These are phyloP conservation scores for Harpalus rufipes DNA, from an alignment of 2,888 invertebrate genomes.

Conservation along the genomic window DNA sequence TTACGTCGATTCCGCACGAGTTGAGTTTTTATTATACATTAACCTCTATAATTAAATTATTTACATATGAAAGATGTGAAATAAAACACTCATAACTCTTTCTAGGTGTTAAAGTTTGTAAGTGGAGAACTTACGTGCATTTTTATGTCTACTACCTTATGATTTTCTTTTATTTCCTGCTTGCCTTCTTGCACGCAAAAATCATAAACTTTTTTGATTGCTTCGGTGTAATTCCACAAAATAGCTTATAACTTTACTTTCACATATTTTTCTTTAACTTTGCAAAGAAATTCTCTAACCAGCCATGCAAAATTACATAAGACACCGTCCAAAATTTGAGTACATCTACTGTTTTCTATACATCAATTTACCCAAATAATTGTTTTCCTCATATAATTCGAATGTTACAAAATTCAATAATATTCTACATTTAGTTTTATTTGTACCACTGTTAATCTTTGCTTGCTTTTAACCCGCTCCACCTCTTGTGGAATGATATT, in stretches of 20 bases:
- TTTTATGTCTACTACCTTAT: constrained; percentile 27
- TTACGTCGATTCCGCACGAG: constrained; percentile 26
- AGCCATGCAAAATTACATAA: neutral
- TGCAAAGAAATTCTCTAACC: neutral
- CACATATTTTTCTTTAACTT: neutral
- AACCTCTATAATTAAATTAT: constrained; percentile 45
- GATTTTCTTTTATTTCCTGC: constrained; percentile 34
- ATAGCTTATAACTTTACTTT: constrained; percentile 26
- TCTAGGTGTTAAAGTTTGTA: constrained; percentile 14
- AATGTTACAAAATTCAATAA: too few relatives aligned
- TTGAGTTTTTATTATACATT: constrained; percentile 41
- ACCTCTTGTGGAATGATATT: too few relatives aligned
- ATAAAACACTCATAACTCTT: constrained; percentile 8
- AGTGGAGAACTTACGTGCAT: constrained; percentile 14
- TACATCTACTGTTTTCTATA: too few relatives aligned
- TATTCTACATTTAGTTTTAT: too few relatives aligned
- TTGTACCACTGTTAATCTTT: too few relatives aligned
- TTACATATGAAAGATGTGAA: constrained; percentile 18
- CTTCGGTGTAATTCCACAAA: constrained; percentile 11
- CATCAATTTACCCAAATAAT: too few relatives aligned
- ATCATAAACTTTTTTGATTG: constrained; percentile 41
- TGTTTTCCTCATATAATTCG: too few relatives aligned
- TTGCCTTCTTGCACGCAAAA: constrained; percentile 17
- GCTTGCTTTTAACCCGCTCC: too few relatives aligned
- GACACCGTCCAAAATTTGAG: too few relatives aligned